Base-by-base conservation (phyloP, 2,888 invertebrate species). In the Lymantria monacha region DNA sequence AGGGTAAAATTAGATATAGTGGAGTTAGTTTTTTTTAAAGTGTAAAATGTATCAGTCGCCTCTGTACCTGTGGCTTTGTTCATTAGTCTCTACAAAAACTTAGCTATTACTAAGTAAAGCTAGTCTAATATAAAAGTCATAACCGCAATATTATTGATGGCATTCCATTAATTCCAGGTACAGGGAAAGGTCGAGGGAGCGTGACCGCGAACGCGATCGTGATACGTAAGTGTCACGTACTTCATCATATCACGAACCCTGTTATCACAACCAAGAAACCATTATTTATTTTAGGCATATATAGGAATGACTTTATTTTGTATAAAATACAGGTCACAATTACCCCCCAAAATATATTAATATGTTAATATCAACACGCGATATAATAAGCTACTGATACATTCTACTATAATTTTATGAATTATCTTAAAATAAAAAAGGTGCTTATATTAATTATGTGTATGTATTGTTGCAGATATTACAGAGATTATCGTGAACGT, bases 111-210 rank as follows among this genome's bases (percentile, higher is more conserved):
- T 22, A 22, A 33, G 33, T 33, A 33, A 33, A 33, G 9, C 10
- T 33, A 33, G 10, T 33, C 10, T 33, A 33, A 33, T 33, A 33
- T 33, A 33, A 33, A 38, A 38, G n/a, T 41, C 8, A 15, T 14
- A 7, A 41, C 15, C n/a, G 8, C 14, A 41, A 47, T 56, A 59
- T 57, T 48, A 57, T 57, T 73, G 64, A 64, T 56, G 61, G 58
- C 55, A 52, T 58, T 63, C 61, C 61, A 61, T 81, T 83, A 65
- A 72, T 89, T 91, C 87, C 83, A 92, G 94, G 73, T 94, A 95
- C 75, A 93, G 95, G 57, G 95, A 96, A 76, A 90, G 94, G 67
- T 95, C 95, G 53, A 92, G 94, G 61, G 95, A 94, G 60, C 92
- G 95, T 49, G 95, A 95, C 70, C 91, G 94, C 54, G 93, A 93